phyloP scores from a whole-genome alignment of 2,888 invertebrate species.

The Holacanthella duospinosa region DNA sequence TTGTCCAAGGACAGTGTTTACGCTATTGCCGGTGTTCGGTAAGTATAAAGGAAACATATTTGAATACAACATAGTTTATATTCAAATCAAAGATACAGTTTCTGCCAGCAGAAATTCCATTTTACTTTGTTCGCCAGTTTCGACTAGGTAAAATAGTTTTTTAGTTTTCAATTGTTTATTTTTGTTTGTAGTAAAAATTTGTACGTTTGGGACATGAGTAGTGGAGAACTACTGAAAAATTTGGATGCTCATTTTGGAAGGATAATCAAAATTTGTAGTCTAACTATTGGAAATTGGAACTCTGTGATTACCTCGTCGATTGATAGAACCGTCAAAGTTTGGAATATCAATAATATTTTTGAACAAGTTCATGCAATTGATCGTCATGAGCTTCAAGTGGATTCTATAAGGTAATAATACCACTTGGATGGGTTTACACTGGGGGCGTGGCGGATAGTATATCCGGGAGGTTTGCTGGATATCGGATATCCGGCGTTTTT shows the following conservation, averaged over 20 bases:
- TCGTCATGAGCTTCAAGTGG: constrained; percentile 87
- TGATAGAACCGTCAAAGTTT: constrained; percentile 93
- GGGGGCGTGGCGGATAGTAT: too few relatives aligned
- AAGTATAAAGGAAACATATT: too few relatives aligned
- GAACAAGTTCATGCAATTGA: constrained; percentile 95
- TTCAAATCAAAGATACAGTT: background rate
- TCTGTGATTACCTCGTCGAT: constrained; percentile 89
- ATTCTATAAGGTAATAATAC: constrained; percentile 76
- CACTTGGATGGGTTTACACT: too few relatives aligned
- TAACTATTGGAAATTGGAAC: constrained; percentile 82
- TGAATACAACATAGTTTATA: background rate
- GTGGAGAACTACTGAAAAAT: constrained; percentile 71
- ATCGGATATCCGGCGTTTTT: too few relatives aligned
- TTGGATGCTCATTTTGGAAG: constrained; percentile 94
- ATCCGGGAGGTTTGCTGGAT: too few relatives aligned
- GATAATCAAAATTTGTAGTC: constrained; percentile 79
- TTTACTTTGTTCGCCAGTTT: too few relatives aligned
- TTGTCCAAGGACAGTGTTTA: constrained; percentile 81
- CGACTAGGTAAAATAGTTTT: too few relatives aligned
- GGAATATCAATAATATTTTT: constrained; percentile 98
- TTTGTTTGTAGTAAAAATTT: constrained; percentile 75
- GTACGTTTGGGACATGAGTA: constrained; percentile 84
- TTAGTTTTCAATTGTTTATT: too few relatives aligned
- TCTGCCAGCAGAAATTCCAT: too few relatives aligned
- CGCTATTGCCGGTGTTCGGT: constrained; percentile 89